Percentiles rank a stretch among this genome's conserved stretches.
These are phyloP conservation scores for Drosophila yooni DNA, from an alignment of 2,888 invertebrate genomes.

Conservation along the genomic window DNA sequence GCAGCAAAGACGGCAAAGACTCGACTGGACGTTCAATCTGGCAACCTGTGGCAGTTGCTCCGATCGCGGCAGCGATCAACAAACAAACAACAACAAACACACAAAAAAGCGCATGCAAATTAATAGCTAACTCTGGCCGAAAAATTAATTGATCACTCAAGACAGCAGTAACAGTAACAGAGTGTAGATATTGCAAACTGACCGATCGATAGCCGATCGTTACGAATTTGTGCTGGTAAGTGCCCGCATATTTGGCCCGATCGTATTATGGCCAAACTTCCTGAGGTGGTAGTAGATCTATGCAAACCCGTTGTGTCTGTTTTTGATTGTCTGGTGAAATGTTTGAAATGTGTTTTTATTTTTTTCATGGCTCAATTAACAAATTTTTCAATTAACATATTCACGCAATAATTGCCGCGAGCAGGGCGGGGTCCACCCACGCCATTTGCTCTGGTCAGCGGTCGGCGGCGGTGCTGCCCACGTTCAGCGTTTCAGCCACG, in stretches of 20 bases:
- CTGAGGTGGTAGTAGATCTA: conserved; percentile 44
- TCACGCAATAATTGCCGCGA: conserved; percentile 73
- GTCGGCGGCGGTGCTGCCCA: conserved; percentile 23
- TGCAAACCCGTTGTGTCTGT: conserved; percentile 1
- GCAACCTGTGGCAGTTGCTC: conserved; percentile 62
- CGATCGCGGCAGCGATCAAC: conserved; percentile 46
- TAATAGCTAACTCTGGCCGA: conserved; percentile 73
- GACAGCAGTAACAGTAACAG: conserved; percentile 54
- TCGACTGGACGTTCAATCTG: conserved; percentile 26
- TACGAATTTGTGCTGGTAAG: conserved; percentile 61
- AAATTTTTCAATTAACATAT: conserved; percentile 79
- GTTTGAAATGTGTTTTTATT: conserved; percentile 54
- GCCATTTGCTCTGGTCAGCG: conserved; percentile 27
- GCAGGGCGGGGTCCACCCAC: conserved; percentile 51
- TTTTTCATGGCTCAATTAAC: conserved; percentile 64
- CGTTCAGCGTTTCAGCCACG: conserved; percentile 51
- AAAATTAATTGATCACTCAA: conserved; percentile 74
- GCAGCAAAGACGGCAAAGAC: conserved; percentile 1
- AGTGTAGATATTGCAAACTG: conserved; percentile 55
- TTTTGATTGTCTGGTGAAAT: conserved; percentile 59
- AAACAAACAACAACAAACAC: conserved; percentile 33
- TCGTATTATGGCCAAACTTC: conserved; percentile 39
- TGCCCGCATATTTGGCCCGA: conserved; percentile 68
- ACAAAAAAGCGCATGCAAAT: conserved; percentile 73
- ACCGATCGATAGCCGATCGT: conserved; percentile 61